phyloP scores from a whole-genome alignment of 1,140 invertebrate genomes.

The Xylocopa sonorina region DNA sequence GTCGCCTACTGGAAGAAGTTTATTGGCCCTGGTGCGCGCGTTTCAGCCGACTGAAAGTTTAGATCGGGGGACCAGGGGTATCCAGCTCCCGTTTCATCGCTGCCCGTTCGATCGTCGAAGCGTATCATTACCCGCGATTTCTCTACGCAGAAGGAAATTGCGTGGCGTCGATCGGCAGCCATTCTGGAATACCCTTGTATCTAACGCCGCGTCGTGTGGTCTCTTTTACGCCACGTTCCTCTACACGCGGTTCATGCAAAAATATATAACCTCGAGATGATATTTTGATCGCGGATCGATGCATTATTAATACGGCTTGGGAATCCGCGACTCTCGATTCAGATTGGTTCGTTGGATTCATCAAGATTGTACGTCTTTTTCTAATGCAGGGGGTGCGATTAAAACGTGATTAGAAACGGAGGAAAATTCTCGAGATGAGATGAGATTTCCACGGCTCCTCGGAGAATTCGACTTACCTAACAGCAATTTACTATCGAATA shows the following conservation, averaged over 20 bases:
- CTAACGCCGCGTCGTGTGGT: conserved; percentile 7
- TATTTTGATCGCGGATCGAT: too few species aligned
- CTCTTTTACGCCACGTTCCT: not conserved
- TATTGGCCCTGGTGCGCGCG: not conserved
- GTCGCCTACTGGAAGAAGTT: not conserved
- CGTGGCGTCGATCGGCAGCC: conserved; percentile 13
- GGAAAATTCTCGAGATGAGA: too few species aligned
- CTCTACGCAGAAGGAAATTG: conserved; percentile 41
- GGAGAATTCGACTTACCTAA: too few species aligned
- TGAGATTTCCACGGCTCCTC: too few species aligned
- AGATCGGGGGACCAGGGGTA: conserved; percentile 21
- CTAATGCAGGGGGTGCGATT: too few species aligned
- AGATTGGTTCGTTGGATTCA: too few species aligned
- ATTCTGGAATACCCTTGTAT: not conserved
- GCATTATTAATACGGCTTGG: too few species aligned
- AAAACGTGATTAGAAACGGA: too few species aligned
- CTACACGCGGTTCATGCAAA: not conserved
- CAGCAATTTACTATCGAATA: not conserved
- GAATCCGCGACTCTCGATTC: too few species aligned
- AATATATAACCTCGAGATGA: not conserved
- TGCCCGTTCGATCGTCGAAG: conserved; percentile 31
- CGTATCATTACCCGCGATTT: conserved; percentile 45
- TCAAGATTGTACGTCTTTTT: too few species aligned
- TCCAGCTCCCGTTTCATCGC: conserved; percentile 21
- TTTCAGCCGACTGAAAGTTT: conserved; percentile 10